Evolutionary conservation across 2,113 vertebrate genomes (phyloP).

Genomic region (Cephalopholis sonnerati): DNA sequence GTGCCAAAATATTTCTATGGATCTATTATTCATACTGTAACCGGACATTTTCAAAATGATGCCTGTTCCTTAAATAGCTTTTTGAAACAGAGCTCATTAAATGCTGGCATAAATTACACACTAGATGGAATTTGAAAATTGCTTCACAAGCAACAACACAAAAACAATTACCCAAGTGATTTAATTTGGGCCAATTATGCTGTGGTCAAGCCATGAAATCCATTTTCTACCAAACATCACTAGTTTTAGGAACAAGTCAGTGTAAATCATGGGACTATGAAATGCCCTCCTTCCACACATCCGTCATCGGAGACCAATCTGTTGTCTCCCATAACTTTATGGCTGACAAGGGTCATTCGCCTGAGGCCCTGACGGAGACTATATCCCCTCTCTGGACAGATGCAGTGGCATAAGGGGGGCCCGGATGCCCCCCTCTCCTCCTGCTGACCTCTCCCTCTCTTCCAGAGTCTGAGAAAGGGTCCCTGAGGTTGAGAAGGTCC

Average conservation of each 20-base stretch:
- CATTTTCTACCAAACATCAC: slow-evolving; percentile 50
- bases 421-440: slow-evolving; percentile 82
- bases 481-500: slow-evolving; percentile 87
- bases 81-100: slow-evolving; percentile 50
- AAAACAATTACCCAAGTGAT: slow-evolving; percentile 50
- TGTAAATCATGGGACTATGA: slow-evolving; percentile 66
- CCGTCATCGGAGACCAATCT: slow-evolving; percentile 77
- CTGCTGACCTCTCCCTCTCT: slow-evolving; percentile 83
- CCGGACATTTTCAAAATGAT: slow-evolving; percentile 25
- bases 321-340: slow-evolving; percentile 81
- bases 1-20: slow-evolving; percentile 47
- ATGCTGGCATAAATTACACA: slow-evolving; percentile 24
- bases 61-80: slow-evolving; percentile 26
- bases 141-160: slow-evolving; percentile 41
- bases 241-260: slow-evolving; percentile 42
- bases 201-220: slow-evolving; percentile 36
- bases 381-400: slow-evolving; percentile 78
- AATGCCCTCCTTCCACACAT: slow-evolving; percentile 71
- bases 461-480: slow-evolving; percentile 90
- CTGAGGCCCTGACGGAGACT: slow-evolving; percentile 75
- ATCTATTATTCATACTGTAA: slow-evolving; percentile 46
- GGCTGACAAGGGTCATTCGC: slow-evolving; percentile 90
- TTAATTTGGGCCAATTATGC: slow-evolving; percentile 43
- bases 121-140: slow-evolving; percentile 37
- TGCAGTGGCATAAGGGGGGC: slow-evolving; percentile 78